phyloP scores from a whole-genome alignment of 2,797 vertebrate genomes.

The Poecile montanus region DNA sequence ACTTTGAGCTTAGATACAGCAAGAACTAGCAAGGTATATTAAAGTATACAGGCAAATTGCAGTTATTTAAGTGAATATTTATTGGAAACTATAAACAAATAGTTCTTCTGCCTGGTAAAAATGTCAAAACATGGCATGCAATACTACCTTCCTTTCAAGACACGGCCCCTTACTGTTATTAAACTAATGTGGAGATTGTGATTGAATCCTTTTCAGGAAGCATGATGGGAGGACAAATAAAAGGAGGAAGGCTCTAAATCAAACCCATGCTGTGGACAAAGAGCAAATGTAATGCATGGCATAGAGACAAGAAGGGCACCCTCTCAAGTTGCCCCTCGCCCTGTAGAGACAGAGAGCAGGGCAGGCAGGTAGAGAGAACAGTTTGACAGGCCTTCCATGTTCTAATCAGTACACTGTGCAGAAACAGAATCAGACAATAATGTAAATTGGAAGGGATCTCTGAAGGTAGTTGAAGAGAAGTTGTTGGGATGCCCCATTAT shows the following conservation, averaged over 20 bases:
- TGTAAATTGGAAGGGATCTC: not conserved
- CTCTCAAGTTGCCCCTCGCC: not conserved
- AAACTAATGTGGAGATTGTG: not conserved
- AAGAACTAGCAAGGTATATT: not conserved
- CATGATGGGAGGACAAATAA: not conserved
- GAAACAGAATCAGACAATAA: not conserved
- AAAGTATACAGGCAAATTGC: not conserved
- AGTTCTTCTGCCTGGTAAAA: not conserved
- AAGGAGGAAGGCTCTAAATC: not conserved
- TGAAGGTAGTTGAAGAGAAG: not conserved
- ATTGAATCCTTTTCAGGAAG: not conserved
- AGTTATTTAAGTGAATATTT: not conserved
- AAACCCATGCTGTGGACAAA: not conserved
- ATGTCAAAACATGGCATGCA: not conserved
- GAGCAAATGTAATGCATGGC: not conserved
- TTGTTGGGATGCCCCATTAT: not conserved
- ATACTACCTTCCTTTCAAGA: not conserved
- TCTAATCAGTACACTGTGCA: not conserved
- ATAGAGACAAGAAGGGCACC: not conserved
- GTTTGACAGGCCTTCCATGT: accelerated
- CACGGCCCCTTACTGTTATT: not conserved
- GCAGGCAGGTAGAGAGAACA: not conserved
- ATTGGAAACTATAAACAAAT: not conserved
- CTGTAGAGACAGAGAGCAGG: not conserved
- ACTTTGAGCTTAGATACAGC: not conserved